Evolutionary conservation across 2,113 vertebrate genomes (phyloP).

Genomic region (Oenanthe melanoleuca): DNA sequence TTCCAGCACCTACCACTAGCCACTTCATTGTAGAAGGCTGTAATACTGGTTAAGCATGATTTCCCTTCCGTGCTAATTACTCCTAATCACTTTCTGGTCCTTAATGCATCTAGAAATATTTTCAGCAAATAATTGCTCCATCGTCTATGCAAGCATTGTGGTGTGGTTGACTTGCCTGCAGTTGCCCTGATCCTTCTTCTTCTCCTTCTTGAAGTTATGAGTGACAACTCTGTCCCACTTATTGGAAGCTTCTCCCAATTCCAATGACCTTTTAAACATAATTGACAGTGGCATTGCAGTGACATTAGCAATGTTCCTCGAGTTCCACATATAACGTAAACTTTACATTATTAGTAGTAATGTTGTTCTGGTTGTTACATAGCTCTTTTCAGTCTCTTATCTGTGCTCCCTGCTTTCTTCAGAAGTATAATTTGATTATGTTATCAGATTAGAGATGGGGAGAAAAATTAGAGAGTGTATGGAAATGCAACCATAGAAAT

Average conservation of each 20-base stretch:
- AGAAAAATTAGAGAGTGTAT: not conserved
- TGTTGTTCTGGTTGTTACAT: not conserved
- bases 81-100: not conserved
- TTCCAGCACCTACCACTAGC: not conserved
- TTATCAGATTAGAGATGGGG: not conserved
- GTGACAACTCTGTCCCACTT: not conserved
- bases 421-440: not conserved
- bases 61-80: not conserved
- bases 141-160: rapidly evolving
- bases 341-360: not conserved
- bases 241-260: not conserved
- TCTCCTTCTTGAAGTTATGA: not conserved
- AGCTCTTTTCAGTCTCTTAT: not conserved
- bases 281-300: not conserved
- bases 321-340: not conserved
- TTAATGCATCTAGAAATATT: not conserved
- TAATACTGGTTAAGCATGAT: not conserved
- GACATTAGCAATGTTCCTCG: not conserved
- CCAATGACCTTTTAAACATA: not conserved
- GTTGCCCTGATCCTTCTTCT: not conserved
- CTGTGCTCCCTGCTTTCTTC: not conserved
- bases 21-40: not conserved
- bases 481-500: not conserved
- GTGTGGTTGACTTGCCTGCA: not conserved
- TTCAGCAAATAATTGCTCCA: not conserved